These are phyloP conservation scores for Beris morrisii DNA, from an alignment of 2,888 invertebrate genomes.

Conservation along the genomic window DNA sequence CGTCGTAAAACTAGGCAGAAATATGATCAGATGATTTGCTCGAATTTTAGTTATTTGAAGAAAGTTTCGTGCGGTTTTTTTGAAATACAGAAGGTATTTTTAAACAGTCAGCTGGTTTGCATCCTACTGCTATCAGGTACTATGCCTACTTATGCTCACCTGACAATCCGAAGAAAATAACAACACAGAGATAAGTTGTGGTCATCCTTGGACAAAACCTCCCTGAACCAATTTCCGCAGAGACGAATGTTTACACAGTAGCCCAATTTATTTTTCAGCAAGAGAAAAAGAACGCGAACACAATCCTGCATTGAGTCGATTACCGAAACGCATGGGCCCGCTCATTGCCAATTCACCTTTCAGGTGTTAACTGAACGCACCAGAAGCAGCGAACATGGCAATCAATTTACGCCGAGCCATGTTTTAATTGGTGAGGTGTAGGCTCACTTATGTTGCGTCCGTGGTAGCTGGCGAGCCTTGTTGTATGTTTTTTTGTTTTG, in stretches of 20 bases:
- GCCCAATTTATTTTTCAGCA: constrained; percentile 36
- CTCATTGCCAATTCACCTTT: constrained; percentile 39
- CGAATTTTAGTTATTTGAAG: too few species aligned
- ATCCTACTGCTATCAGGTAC: too few species aligned
- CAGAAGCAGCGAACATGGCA: constrained; percentile 41
- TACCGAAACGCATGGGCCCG: constrained; percentile 12
- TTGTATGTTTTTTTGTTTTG: not conserved
- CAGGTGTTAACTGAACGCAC: constrained; percentile 41
- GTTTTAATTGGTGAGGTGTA: constrained; percentile 40
- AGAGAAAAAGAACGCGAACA: constrained; percentile 28
- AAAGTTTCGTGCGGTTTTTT: too few species aligned
- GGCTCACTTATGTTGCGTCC: constrained; percentile 33
- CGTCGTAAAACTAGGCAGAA: too few species aligned
- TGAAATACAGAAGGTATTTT: too few species aligned
- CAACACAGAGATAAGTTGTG: too few species aligned
- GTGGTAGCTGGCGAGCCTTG: not conserved
- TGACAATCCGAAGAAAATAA: not conserved
- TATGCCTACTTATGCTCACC: not conserved
- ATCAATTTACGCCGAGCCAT: constrained; percentile 40
- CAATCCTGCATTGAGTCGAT: constrained; percentile 16
- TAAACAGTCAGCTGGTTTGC: too few species aligned
- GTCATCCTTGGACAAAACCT: constrained; percentile 11
- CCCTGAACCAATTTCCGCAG: constrained; percentile 25
- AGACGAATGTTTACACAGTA: constrained; percentile 34
- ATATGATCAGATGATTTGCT: too few species aligned